phyloP scores from a whole-genome alignment of 2,113 vertebrate genomes.

The Sciurus niger region DNA sequence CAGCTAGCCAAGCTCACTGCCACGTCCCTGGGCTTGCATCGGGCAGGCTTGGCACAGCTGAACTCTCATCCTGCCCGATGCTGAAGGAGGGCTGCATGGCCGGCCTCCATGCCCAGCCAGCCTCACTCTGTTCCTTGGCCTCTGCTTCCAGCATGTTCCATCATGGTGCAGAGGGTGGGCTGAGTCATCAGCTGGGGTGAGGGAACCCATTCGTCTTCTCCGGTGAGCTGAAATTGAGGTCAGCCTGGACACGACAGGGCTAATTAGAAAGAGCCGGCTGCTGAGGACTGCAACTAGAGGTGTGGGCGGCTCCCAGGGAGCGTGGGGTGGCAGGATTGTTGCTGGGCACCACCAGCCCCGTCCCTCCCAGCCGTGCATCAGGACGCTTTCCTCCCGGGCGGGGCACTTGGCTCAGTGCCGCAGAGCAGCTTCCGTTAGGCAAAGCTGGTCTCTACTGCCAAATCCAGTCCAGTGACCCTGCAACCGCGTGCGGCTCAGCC shows the following conservation, averaged over 20 bases:
- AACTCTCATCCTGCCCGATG: not conserved
- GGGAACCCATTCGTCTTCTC: conserved; percentile 30
- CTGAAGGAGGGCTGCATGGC: not conserved
- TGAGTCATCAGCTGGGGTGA: not conserved
- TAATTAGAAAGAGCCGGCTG: not conserved
- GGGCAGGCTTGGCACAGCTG: no score
- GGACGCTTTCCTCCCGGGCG: not conserved
- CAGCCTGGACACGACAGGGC: not conserved
- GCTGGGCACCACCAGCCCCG: rapidly evolving
- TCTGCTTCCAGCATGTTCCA: not conserved
- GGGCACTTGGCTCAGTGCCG: not conserved
- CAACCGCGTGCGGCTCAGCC: not conserved
- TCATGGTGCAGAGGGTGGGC: not conserved
- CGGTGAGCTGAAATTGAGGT: conserved; percentile 60
- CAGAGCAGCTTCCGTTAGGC: conserved; percentile 32
- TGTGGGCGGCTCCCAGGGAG: not conserved
- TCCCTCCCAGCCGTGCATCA: not conserved
- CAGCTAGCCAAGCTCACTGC: not conserved
- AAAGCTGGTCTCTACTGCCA: not conserved
- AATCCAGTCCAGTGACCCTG: not conserved
- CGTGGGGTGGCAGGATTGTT: not conserved
- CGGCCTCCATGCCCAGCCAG: not conserved
- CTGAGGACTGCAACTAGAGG: not conserved
- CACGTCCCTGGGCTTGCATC: not conserved
- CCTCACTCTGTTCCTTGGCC: not conserved